Conservation (phyloP, 2,797 vertebrate genomes). For the Nannoperca australis region DNA sequence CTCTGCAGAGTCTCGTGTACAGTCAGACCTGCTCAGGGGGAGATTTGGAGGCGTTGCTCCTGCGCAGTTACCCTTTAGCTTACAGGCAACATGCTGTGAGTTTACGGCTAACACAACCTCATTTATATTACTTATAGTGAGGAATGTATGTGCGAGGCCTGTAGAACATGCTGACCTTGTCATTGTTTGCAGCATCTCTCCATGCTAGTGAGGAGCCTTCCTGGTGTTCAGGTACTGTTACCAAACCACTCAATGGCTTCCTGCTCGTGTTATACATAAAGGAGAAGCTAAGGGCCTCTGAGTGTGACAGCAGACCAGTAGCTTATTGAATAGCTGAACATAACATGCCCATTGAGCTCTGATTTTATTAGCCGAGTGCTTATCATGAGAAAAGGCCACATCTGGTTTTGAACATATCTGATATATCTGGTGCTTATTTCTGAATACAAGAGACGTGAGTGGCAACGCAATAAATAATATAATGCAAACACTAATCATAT, state of each 20-base stretch:
- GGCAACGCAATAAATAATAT: conserved; percentile 44
- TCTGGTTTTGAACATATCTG: conserved; percentile 46
- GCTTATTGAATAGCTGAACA: conserved; percentile 56
- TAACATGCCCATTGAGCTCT: conserved; percentile 57
- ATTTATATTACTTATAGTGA: conserved; percentile 87
- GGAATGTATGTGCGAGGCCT: conserved; percentile 73
- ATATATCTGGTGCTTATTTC: conserved; percentile 30
- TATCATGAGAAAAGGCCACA: conserved; percentile 48
- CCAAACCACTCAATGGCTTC: conserved; percentile 51
- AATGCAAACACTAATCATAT: conserved; percentile 64
- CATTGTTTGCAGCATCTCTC: conserved; percentile 75
- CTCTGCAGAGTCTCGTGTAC: conserved; percentile 31
- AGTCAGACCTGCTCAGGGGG: conserved; percentile 59
- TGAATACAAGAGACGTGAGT: conserved; percentile 44
- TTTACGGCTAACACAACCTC: conserved; percentile 82
- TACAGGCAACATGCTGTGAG: conserved; percentile 78
- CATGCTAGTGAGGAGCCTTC: conserved; percentile 58
- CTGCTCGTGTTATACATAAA: conserved; percentile 58
- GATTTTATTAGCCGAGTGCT: conserved; percentile 59
- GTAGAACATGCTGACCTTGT: conserved; percentile 94
- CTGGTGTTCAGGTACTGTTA: conserved; percentile 67
- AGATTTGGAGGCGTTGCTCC: conserved; percentile 72
- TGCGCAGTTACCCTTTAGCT: conserved; percentile 83
- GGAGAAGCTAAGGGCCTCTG: conserved; percentile 41
- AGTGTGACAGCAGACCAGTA: conserved; percentile 48